Base-by-base conservation (phyloP, 2,888 invertebrate species). In the Sipha maydis region DNA sequence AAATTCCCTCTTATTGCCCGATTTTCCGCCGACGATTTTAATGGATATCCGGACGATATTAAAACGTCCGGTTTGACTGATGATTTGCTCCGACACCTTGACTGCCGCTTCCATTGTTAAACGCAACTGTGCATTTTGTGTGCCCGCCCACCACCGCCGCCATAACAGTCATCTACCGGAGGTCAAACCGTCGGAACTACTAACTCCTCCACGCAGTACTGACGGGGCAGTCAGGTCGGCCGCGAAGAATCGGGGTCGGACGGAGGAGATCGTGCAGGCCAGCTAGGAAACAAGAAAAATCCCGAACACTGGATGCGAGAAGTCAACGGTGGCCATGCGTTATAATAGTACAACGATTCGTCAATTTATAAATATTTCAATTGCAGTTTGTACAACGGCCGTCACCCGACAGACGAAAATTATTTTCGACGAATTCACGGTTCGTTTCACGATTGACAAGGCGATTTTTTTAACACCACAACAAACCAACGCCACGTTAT, bases 1-100 rank as follows among this genome's bases (percentile, higher is more conserved):
- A 56, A 28, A 19, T 17, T 14, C 61, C 21, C 5, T 14, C 48
- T 7, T 61, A 4, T 28, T 31, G 3, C 21, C 3, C 41, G 38
- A 9, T 25, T n/a, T 56, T 41, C 11, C 31, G 21, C 54, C 69
- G 11, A 9, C 54, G 79, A 76, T 79, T 86, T 86, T 86, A 86
- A 86, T 86, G 79, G 85, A 86, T 79, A 86, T 86, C 85, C 79
- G 56, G 71, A 31, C 79, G 85, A 86, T 79, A 86, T 86, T 86
- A 86, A 86, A 86, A 79, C 71, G 85, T 86, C 85, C 71, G 34
- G 54, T 79, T 79, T 79, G 85, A 86, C 85, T 86, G 85, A 86
- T 86, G 85, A 79, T 79, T 86, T 86, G 85, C 21, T 79, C 71
- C 56, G 56, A 79, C 85, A 86, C 85, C 19, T 85, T 54, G 69